Conservation (phyloP, 2,113 vertebrate species). For the Seriola rivoliana region DNA sequence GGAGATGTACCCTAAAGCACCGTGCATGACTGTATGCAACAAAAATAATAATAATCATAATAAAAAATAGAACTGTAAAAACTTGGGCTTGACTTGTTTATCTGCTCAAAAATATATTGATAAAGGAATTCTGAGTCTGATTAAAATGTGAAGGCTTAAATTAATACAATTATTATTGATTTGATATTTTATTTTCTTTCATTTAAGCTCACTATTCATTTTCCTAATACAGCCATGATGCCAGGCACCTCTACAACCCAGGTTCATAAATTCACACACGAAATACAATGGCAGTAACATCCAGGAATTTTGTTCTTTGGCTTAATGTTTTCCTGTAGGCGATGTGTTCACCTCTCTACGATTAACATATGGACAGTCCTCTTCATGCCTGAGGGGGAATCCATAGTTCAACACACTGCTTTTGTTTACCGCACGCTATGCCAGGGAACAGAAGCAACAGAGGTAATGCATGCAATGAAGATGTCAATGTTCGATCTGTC, state of each 20-base stretch:
- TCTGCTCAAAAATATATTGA: not conserved
- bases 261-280: not conserved
- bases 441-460: conserved; percentile 20
- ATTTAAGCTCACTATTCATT: not conserved
- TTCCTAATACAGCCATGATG: not conserved
- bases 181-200: not conserved
- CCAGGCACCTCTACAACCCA: not conserved
- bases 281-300: not conserved
- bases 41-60: not conserved
- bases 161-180: not conserved
- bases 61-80: not conserved
- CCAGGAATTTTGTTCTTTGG: not conserved
- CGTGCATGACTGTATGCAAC: not conserved
- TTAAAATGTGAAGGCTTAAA: not conserved
- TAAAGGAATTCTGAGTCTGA: not conserved
- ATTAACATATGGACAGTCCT: conserved; percentile 11
- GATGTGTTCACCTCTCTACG: conserved; percentile 21
- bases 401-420: conserved; percentile 52
- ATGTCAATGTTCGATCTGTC: conserved; percentile 38
- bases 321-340: conserved; percentile 8
- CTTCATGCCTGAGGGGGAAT: conserved; percentile 53
- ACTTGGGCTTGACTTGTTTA: not conserved
- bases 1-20: conserved; percentile 12
- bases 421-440: conserved; percentile 45
- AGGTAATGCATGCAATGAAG: conserved; percentile 40